A percentile compares a stretch with the other conserved stretches of the same genome.
These are phyloP conservation scores for Adrianichthys oophorus DNA, from an alignment of 2,797 vertebrate genomes.

Conservation along the genomic window DNA sequence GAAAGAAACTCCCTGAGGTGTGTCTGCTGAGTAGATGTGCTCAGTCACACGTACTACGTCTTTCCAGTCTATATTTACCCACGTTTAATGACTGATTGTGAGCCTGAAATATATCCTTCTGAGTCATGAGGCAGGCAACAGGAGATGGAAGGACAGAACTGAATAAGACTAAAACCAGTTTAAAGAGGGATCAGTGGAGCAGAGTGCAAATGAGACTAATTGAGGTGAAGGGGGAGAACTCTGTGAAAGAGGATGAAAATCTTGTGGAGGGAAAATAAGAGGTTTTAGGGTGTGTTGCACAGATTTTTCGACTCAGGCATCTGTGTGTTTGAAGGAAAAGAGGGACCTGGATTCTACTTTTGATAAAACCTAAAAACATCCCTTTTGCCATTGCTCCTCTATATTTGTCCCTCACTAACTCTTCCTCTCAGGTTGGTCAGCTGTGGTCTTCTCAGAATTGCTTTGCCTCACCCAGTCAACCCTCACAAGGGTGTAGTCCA, in stretches of 20 bases:
- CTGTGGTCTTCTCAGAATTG: slow-evolving; percentile 29
- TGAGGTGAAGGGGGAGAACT: slow-evolving; percentile 36
- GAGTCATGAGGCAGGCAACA: slow-evolving; percentile 62
- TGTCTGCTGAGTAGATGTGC: slow-evolving; percentile 50
- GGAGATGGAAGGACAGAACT: slow-evolving; percentile 25
- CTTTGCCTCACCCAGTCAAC: slow-evolving; percentile 61
- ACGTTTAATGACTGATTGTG: slow-evolving; percentile 58
- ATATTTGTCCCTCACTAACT: neutral
- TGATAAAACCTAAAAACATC: neutral
- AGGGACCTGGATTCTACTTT: neutral
- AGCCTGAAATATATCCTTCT: slow-evolving; percentile 45
- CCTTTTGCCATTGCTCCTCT: neutral
- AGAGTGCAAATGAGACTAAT: slow-evolving; percentile 58
- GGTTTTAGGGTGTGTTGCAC: neutral
- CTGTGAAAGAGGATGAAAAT: slow-evolving; percentile 35
- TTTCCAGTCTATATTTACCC: slow-evolving; percentile 72
- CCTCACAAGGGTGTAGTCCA: slow-evolving; percentile 56
- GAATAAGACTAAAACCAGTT: slow-evolving; percentile 59
- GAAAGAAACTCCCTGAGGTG: slow-evolving; percentile 45
- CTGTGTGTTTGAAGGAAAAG: neutral
- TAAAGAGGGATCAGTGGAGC: slow-evolving; percentile 57
- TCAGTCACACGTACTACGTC: slow-evolving; percentile 66
- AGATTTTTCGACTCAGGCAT: slow-evolving; percentile 10
- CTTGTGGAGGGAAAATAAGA: slow-evolving; percentile 16
- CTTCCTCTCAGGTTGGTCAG: slow-evolving; percentile 1